A percentile compares a stretch with the other conserved stretches of the same genome.
phyloP scores from a whole-genome alignment of 2,888 invertebrate species.

The Plemyria rubiginata region DNA sequence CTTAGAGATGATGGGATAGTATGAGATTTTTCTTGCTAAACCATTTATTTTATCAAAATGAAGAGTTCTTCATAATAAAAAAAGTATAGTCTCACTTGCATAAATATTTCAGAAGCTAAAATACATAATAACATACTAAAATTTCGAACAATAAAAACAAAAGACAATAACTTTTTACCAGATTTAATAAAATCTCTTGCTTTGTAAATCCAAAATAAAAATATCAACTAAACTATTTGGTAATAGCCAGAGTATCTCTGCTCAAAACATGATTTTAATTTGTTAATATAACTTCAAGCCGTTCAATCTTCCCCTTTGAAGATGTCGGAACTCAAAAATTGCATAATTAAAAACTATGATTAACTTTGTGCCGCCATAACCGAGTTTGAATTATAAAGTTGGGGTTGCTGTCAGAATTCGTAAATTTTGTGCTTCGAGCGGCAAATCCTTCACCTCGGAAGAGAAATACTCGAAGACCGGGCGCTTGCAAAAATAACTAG shows the following conservation, averaged over 20 bases:
- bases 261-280: slow-evolving; percentile 32
- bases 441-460: not conserved
- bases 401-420: slow-evolving; percentile 29
- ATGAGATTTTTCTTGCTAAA: too few relatives aligned
- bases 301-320: slow-evolving; percentile 34
- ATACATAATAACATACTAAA: too few relatives aligned
- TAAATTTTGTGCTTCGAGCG: slow-evolving; percentile 1
- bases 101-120: too few relatives aligned
- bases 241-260: slow-evolving; percentile 7
- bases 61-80: too few relatives aligned
- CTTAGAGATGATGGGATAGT: too few relatives aligned
- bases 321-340: slow-evolving; percentile 54
- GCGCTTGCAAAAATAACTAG: not conserved
- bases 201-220: slow-evolving; percentile 9
- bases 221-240: slow-evolving; percentile 6
- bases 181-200: slow-evolving; percentile 4
- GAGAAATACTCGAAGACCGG: not conserved
- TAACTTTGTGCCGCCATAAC: slow-evolving; percentile 54
- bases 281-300: slow-evolving; percentile 28
- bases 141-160: too few relatives aligned
- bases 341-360: slow-evolving; percentile 61
- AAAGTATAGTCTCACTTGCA: too few relatives aligned
- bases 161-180: not conserved
- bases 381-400: slow-evolving; percentile 59
- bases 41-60: too few relatives aligned